Evolutionary conservation across 1,140 invertebrate genomes (phyloP).

Genomic region (Stegodyphus mimosarum): DNA sequence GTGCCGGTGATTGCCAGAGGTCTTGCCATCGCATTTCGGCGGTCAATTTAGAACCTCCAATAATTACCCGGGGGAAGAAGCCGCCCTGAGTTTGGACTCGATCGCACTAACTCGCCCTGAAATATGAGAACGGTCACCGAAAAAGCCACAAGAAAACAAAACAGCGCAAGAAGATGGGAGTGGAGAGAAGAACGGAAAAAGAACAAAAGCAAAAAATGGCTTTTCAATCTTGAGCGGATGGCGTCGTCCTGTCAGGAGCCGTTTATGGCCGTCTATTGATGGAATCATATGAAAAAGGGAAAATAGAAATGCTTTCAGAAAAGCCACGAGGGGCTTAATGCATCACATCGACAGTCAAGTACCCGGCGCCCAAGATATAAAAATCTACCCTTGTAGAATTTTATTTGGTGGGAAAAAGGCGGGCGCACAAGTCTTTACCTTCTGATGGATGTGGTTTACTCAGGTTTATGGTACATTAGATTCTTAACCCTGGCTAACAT

Average conservation of each 20-base stretch:
- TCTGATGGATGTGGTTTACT: background rate
- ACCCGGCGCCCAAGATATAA: background rate
- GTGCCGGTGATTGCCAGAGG: constrained; percentile 39
- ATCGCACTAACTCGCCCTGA: constrained; percentile 10
- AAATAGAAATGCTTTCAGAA: constrained; percentile 55
- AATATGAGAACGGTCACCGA: constrained; percentile 42
- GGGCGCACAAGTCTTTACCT: background rate
- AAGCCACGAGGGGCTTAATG: constrained; percentile 34
- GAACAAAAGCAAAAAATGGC: constrained; percentile 9
- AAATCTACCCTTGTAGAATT: constrained; percentile 31
- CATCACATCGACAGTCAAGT: constrained; percentile 42
- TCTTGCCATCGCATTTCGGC: constrained; percentile 49
- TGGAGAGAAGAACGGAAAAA: background rate
- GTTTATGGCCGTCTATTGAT: constrained; percentile 45
- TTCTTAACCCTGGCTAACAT: too few relatives aligned
- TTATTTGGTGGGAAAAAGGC: constrained; percentile 10
- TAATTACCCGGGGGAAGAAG: constrained; percentile 47
- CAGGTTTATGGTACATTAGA: background rate
- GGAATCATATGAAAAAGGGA: constrained; percentile 54
- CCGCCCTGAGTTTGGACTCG: background rate
- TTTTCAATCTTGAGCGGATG: constrained; percentile 44
- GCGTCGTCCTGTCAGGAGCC: constrained; percentile 28
- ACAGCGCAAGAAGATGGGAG: background rate
- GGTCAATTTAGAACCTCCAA: constrained; percentile 54
- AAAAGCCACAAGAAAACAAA: constrained; percentile 14